Evolutionary conservation across 1,140 invertebrate species (phyloP).

Genomic region (Pomacea maculata): DNA sequence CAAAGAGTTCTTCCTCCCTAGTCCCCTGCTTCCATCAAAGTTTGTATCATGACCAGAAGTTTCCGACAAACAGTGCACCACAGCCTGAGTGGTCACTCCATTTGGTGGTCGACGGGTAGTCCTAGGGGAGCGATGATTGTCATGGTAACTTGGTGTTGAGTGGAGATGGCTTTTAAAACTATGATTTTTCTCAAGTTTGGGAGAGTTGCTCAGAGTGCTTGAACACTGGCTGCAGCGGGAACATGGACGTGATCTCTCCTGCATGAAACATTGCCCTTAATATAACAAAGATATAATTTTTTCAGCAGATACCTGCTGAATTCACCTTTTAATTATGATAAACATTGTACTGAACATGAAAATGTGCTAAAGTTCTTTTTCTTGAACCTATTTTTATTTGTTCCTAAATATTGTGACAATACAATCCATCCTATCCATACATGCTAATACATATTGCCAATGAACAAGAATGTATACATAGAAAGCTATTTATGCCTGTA

Average conservation of each 20-base stretch:
- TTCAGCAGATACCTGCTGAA: background rate
- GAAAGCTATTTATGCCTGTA: no score
- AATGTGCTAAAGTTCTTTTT: no score
- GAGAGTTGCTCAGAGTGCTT: slow-evolving; percentile 57
- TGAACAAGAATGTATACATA: no score
- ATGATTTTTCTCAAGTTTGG: slow-evolving; percentile 44
- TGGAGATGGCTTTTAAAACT: slow-evolving; percentile 33
- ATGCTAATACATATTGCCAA: no score
- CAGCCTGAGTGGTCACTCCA: slow-evolving; percentile 35
- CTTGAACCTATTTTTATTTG: no score
- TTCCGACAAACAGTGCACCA: slow-evolving; percentile 30
- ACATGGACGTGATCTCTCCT: slow-evolving; percentile 56
- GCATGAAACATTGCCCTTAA: slow-evolving; percentile 12
- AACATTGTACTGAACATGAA: no score
- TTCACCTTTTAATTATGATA: no score
- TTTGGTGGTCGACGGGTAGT: slow-evolving; percentile 20
- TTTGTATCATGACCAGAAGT: slow-evolving; percentile 8
- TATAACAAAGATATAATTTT: background rate
- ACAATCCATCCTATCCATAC: no score
- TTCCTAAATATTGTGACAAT: no score
- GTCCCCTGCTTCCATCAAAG: background rate
- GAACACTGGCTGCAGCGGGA: slow-evolving; percentile 61
- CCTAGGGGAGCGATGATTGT: slow-evolving; percentile 17
- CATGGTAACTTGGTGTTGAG: slow-evolving; percentile 23
- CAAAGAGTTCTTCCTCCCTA: slow-evolving; percentile 41